These are phyloP conservation scores for Neogobius melanostomus DNA, from an alignment of 2,113 vertebrate genomes.

Conservation along the genomic window DNA sequence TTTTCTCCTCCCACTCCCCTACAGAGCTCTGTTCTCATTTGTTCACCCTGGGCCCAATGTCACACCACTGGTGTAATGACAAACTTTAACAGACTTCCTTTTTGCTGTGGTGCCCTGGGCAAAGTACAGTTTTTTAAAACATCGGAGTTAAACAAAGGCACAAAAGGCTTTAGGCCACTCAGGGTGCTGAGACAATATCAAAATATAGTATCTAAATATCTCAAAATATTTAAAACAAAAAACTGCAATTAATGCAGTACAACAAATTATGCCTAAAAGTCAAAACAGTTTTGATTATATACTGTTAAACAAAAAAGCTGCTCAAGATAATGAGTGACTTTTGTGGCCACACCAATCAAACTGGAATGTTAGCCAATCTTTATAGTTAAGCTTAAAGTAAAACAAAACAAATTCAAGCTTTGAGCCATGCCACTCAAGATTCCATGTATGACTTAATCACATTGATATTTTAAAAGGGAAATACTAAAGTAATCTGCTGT, in stretches of 20 bases:
- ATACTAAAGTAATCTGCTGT: background rate
- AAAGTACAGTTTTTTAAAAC: slow-evolving; percentile 21
- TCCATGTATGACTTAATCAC: background rate
- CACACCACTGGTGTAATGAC: slow-evolving; percentile 47
- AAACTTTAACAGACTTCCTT: slow-evolving; percentile 45
- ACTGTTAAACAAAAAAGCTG: too few species aligned
- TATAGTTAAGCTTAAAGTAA: background rate
- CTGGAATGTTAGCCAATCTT: background rate
- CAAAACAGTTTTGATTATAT: too few species aligned
- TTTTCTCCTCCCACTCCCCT: slow-evolving; percentile 57
- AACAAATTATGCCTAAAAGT: background rate
- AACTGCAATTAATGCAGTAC: background rate
- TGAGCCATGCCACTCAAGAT: background rate
- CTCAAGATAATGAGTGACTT: too few species aligned
- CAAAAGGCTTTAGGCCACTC: background rate
- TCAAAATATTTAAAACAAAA: background rate
- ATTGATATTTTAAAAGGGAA: background rate
- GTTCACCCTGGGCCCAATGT: slow-evolving; percentile 57
- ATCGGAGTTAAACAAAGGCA: slow-evolving; percentile 13
- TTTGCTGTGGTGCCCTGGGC: slow-evolving; percentile 25
- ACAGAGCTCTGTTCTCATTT: slow-evolving; percentile 62
- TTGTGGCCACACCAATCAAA: slow-evolving; percentile 1
- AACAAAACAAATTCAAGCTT: too few species aligned
- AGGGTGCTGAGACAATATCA: slow-evolving; percentile 4
- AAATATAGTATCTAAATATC: background rate